These are phyloP conservation scores for Hemicordylus capensis DNA, from an alignment of 2,113 vertebrate genomes.

Conservation along the genomic window DNA sequence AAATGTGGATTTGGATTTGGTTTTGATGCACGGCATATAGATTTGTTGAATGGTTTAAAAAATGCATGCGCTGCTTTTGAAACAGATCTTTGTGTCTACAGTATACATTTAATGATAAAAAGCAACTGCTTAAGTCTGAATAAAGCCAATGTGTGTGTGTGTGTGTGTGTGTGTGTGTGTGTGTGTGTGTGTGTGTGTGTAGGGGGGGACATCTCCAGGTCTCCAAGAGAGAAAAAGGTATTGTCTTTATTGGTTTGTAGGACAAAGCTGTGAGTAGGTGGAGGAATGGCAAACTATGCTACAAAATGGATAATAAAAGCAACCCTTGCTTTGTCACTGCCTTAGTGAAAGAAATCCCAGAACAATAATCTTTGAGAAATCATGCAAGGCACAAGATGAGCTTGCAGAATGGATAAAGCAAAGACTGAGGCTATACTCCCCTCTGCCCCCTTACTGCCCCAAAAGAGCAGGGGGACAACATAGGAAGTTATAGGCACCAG, in stretches of 20 bases:
- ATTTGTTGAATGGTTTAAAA: background rate
- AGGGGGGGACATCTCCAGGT: constrained; percentile 36
- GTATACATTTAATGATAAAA: constrained; percentile 11
- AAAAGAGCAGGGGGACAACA: background rate
- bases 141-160: no score
- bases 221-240: constrained; percentile 10
- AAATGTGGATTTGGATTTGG: constrained; percentile 4
- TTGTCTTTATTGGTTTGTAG: constrained; percentile 24
- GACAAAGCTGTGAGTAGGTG: background rate
- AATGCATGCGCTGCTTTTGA: constrained; percentile 33
- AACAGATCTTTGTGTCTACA: constrained; percentile 32
- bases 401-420: background rate
- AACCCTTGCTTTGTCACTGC: constrained; percentile 61
- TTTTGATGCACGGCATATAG: background rate
- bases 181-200: no score
- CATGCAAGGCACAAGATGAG: background rate
- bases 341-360: constrained; percentile 20
- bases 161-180: no score
- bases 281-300: constrained; percentile 36
- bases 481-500: background rate
- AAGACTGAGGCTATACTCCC: background rate
- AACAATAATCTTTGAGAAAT: constrained; percentile 19
- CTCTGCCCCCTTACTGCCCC: background rate
- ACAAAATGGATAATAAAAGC: constrained; percentile 54
- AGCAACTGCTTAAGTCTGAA: constrained; percentile 47